Conservation (phyloP, 2,888 invertebrate species). For the Agrochola lychnidis region DNA sequence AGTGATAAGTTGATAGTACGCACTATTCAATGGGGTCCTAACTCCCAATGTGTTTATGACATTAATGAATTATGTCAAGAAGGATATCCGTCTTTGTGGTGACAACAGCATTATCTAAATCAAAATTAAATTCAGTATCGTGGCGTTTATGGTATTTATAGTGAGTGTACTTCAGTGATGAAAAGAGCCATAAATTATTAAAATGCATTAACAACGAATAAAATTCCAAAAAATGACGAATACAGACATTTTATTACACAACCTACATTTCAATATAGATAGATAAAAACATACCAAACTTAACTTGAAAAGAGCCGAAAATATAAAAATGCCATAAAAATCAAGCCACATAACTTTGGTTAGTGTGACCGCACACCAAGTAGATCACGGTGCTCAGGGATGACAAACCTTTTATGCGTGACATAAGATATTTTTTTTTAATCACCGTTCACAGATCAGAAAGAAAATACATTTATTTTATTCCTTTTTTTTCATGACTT, state of each 20-base stretch:
- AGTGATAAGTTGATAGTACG: not conserved
- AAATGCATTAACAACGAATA: conserved; percentile 9
- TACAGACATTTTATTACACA: conserved; percentile 5
- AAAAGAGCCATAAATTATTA: not conserved
- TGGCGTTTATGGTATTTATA: not conserved
- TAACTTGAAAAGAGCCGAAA: conserved; percentile 54
- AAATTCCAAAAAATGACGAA: conserved; percentile 13
- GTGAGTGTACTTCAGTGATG: not conserved
- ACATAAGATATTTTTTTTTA: too few relatives aligned
- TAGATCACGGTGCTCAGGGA: conserved; percentile 1
- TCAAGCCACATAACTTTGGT: conserved; percentile 17
- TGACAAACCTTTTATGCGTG: conserved; percentile 8
- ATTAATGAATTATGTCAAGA: not conserved
- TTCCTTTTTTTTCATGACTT: too few relatives aligned
- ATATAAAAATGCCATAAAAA: conserved; percentile 48
- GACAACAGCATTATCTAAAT: not conserved
- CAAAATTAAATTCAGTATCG: not conserved
- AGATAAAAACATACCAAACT: conserved; percentile 30
- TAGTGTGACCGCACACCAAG: conserved; percentile 29
- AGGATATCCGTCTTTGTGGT: not conserved
- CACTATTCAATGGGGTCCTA: not conserved
- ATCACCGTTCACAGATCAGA: too few relatives aligned
- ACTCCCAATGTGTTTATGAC: too few relatives aligned
- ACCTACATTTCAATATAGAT: conserved; percentile 1
- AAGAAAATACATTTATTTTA: too few relatives aligned